Percentiles rank a stretch among this genome's conserved stretches.
These are phyloP conservation scores for Chromoteleia sp. DNA, from an alignment of 2,888 invertebrate genomes.

Conservation along the genomic window DNA sequence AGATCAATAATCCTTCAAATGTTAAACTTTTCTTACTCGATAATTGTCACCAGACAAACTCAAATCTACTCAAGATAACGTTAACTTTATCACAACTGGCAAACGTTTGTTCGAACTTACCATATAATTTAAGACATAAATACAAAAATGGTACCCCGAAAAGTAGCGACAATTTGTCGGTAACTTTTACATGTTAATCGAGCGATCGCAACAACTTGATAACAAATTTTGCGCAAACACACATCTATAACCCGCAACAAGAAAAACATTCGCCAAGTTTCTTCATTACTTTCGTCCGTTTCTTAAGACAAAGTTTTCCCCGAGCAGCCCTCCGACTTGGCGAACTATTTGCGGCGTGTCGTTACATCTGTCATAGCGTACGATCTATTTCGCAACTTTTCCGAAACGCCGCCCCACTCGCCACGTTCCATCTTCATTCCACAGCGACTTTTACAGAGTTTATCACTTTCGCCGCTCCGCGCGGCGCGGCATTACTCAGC, in stretches of 20 bases:
- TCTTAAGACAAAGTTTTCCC: slow-evolving; percentile 53
- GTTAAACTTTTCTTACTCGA: no score
- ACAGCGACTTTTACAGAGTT: slow-evolving; percentile 58
- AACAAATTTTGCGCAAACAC: slow-evolving; percentile 21
- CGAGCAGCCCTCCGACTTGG: slow-evolving; percentile 22
- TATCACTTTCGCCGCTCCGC: slow-evolving; percentile 53
- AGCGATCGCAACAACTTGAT: slow-evolving; percentile 16
- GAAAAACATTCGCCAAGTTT: slow-evolving; percentile 36
- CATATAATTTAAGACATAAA: no score
- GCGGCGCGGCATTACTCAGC: slow-evolving; percentile 43
- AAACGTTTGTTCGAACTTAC: no score
- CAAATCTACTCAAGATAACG: no score
- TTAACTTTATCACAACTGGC: no score
- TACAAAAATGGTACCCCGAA: no score
- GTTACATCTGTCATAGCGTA: slow-evolving; percentile 64
- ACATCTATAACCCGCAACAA: slow-evolving; percentile 3
- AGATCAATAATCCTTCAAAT: no score
- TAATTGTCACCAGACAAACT: no score
- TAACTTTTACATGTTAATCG: slow-evolving; percentile 11
- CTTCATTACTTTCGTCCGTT: slow-evolving; percentile 55
- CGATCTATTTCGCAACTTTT: slow-evolving; percentile 64
- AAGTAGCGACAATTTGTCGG: neutral
- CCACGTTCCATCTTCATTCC: slow-evolving; percentile 48
- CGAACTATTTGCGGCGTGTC: slow-evolving; percentile 60
- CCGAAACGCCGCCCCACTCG: slow-evolving; percentile 26